These are phyloP conservation scores for Notechis scutatus DNA, from an alignment of 2,113 vertebrate species.

Conservation along the genomic window DNA sequence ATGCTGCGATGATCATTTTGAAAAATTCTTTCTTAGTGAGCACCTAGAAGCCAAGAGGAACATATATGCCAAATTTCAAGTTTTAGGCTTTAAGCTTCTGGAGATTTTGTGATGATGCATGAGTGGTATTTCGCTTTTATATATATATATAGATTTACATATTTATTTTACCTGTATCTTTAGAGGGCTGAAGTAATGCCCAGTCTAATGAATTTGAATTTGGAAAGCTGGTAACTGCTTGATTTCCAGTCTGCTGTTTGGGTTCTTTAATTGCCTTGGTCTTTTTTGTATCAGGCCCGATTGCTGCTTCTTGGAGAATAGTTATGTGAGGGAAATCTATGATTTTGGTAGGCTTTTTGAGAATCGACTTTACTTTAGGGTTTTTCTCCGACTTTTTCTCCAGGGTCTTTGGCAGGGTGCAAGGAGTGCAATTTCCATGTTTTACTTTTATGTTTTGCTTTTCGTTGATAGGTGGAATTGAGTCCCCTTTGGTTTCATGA, in stretches of 20 bases:
- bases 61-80: too few species aligned
- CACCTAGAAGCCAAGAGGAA: too few species aligned
- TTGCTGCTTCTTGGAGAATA: neutral
- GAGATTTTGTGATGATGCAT: too few species aligned
- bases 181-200: neutral
- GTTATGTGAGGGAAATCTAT: neutral
- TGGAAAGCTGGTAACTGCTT: neutral
- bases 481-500: neutral
- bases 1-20: too few species aligned
- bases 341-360: neutral
- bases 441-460: neutral
- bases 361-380: accelerated
- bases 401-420: neutral
- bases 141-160: neutral
- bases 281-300: neutral
- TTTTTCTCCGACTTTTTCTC: neutral
- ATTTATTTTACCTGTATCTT: conserved; percentile 31
- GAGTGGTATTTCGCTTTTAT: too few species aligned
- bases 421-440: neutral
- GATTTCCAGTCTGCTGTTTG: accelerated
- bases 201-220: neutral
- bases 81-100: too few species aligned
- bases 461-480: neutral
- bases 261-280: accelerated
- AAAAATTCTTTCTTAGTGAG: too few species aligned